These are phyloP conservation scores for Nephila pilipes DNA, from an alignment of 1,140 invertebrate genomes.

Conservation along the genomic window DNA sequence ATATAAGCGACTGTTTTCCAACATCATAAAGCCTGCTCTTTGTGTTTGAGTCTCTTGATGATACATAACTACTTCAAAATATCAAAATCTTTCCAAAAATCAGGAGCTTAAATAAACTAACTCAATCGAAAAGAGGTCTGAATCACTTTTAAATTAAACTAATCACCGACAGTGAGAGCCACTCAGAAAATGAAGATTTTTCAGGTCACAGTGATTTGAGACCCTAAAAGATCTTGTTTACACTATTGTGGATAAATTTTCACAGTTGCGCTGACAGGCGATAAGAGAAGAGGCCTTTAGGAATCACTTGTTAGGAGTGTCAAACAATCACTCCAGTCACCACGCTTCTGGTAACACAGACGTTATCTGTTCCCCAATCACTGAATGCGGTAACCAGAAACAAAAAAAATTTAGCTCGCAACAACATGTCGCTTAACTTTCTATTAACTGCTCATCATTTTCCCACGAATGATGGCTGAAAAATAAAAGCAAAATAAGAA, in stretches of 20 bases:
- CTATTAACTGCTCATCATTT: constrained; percentile 33
- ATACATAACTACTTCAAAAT: neutral
- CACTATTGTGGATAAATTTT: neutral
- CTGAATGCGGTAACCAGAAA: neutral
- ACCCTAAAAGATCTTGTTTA: neutral
- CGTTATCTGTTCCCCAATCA: neutral
- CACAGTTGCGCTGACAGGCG: neutral
- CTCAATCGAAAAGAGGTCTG: neutral
- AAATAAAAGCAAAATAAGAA: constrained; percentile 14
- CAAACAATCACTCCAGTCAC: constrained; percentile 29
- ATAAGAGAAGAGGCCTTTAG: neutral
- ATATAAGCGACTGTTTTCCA: too few relatives aligned
- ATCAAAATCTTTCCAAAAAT: neutral
- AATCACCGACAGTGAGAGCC: neutral
- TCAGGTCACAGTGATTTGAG: neutral
- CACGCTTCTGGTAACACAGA: neutral
- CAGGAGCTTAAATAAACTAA: neutral
- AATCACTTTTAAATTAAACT: neutral
- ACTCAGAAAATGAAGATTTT: neutral
- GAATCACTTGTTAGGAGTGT: neutral
- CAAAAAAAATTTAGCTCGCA: neutral
- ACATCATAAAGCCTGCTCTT: too few relatives aligned
- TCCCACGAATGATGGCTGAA: neutral
- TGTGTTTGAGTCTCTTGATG: too few relatives aligned
- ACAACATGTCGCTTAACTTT: neutral